phyloP scores from a whole-genome alignment of 2,888 invertebrate genomes.

The Drosophila diplacantha region DNA sequence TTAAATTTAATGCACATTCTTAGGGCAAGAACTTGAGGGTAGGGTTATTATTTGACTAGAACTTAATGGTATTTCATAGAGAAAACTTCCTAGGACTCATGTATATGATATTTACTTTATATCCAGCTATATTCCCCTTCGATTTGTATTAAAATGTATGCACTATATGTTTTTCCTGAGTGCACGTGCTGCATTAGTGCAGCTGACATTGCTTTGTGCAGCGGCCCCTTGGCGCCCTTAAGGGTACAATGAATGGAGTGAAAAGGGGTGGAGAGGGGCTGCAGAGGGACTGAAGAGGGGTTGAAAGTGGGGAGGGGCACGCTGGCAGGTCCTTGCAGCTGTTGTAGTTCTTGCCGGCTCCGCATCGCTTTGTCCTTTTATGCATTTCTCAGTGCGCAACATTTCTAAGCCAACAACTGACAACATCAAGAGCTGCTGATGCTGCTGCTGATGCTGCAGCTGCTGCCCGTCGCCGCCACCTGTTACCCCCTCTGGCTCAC shows the following conservation, averaged over 20 bases:
- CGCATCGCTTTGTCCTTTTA: conserved; percentile 40
- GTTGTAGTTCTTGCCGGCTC: conserved; percentile 16
- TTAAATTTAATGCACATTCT: background rate
- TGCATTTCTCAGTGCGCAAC: conserved; percentile 39
- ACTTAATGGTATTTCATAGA: background rate
- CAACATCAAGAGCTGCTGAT: conserved; percentile 55
- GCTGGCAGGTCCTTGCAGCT: conserved; percentile 34
- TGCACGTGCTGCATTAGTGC: conserved; percentile 30
- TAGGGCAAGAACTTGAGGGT: background rate
- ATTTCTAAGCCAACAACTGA: conserved; percentile 51
- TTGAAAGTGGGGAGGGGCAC: background rate
- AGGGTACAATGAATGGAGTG: background rate
- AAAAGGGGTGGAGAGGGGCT: background rate
- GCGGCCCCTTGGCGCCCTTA: conserved; percentile 8
- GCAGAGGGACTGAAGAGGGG: background rate
- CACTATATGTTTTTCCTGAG: background rate
- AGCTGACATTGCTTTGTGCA: conserved; percentile 39
- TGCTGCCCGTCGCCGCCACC: background rate
- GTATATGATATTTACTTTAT: background rate
- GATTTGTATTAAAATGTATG: background rate
- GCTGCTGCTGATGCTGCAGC: background rate
- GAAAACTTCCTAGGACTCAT: background rate
- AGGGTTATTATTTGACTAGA: background rate
- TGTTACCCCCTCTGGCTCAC: conserved; percentile 3
- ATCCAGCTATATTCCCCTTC: background rate